Conservation (phyloP, 2,797 vertebrate species). For the Cossypha heuglini region DNA sequence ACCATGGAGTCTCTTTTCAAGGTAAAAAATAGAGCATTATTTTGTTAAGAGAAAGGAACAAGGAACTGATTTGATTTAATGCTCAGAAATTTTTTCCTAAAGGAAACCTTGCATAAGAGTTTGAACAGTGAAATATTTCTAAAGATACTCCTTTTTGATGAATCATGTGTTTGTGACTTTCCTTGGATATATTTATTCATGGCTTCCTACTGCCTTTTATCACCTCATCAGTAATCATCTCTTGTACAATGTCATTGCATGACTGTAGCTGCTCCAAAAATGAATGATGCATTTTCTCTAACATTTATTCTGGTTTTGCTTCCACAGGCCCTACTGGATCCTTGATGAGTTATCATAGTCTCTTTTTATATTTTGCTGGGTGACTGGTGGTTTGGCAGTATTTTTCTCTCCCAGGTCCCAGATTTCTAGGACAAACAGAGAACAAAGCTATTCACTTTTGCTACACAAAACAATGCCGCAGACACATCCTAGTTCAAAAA, state of each 20-base stretch:
- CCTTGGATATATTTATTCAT: neutral
- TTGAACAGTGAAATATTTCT: neutral
- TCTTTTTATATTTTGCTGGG: neutral
- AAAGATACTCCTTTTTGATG: slow-evolving; percentile 3
- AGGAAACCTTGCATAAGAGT: neutral
- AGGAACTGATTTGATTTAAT: neutral
- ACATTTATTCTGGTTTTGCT: neutral
- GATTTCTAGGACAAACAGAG: neutral
- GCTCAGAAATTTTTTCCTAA: neutral
- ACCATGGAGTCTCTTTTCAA: neutral
- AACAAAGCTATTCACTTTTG: neutral
- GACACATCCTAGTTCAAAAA: neutral
- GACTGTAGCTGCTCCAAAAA: neutral
- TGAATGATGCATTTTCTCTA: neutral
- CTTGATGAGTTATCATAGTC: neutral
- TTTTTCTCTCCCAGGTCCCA: neutral
- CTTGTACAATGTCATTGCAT: neutral
- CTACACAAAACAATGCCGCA: neutral
- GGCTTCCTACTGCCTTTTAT: neutral
- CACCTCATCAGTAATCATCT: slow-evolving; percentile 10
- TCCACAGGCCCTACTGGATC: neutral
- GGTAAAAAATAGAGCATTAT: neutral
- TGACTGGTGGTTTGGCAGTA: neutral
- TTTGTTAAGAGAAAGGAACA: neutral
- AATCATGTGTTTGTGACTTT: slow-evolving; percentile 24